Conservation (phyloP, 2,797 vertebrate genomes). For the Aeoliscus strigatus region DNA sequence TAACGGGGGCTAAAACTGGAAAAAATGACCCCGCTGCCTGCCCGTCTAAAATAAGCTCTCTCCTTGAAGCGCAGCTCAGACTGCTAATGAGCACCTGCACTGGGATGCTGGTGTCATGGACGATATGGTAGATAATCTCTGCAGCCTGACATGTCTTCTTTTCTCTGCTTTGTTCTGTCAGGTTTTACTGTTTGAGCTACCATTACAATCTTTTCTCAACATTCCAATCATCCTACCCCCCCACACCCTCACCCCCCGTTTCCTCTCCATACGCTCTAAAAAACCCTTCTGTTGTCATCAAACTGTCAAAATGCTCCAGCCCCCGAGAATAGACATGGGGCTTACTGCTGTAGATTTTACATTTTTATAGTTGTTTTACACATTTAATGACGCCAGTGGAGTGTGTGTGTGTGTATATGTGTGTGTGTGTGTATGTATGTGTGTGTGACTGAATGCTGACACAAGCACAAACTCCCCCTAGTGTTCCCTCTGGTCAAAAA, state of each 20-base stretch:
- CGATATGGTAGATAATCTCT: conserved; percentile 45
- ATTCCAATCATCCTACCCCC: conserved; percentile 42
- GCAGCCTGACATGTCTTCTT: conserved; percentile 14
- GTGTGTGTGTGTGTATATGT: conserved; percentile 24
- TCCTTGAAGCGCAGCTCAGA: conserved; percentile 68
- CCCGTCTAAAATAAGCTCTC: conserved; percentile 62
- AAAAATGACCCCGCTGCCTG: conserved; percentile 43
- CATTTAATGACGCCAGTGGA: conserved; percentile 1
- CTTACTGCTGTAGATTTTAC: conserved; percentile 5
- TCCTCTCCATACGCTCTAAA: conserved; percentile 9
- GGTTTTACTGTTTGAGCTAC: conserved; percentile 48
- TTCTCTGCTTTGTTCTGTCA: conserved; percentile 43
- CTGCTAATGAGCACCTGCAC: conserved; percentile 63
- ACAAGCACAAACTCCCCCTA: conserved; percentile 11
- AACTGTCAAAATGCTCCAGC: conserved; percentile 1
- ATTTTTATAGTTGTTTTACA: conserved; percentile 4
- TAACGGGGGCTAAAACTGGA: conserved; percentile 31
- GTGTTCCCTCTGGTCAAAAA: conserved; percentile 8
- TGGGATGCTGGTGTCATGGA: conserved; percentile 25
- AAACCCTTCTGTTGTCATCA: conserved; percentile 21
- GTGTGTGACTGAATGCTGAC: conserved; percentile 23
- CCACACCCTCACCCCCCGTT: conserved; percentile 22
- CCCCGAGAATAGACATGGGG: background rate
- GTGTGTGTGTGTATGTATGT: conserved; percentile 22
- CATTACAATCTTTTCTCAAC: conserved; percentile 55